Evolutionary conservation across 2,888 invertebrate genomes (phyloP), one percentile per base, ranked within the genome.

Genomic region (Spilosoma lubricipeda): DNA sequence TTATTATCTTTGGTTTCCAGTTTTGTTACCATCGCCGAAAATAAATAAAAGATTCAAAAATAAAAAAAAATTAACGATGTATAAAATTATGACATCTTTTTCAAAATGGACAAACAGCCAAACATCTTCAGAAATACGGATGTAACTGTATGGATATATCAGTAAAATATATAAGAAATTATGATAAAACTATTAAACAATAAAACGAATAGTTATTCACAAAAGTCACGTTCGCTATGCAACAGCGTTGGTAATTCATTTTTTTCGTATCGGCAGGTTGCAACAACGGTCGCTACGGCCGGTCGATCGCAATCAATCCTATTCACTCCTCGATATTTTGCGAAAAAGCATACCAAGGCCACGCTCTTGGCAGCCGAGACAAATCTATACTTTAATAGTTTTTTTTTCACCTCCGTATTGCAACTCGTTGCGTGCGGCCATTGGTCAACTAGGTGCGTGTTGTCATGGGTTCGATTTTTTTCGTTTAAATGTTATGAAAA

Each of bases 281-380:
- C 86, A 77, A 79, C 88, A 85, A 81, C 76, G 77, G 75, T 82
- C 83, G 89, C 88, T 86, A 88, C 91, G 91, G 93, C 91, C 90
- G 90, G 87, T 85, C 92, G 91, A 82, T 88, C 84, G 91, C 92
- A 92, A 92, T 90, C 76, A 84, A 86, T 87, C 89, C 82, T 88
- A 90, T 88, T 82, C 82, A 86, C 79, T 82, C 80, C 80, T 77
- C 74, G 80, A 76, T 77, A 83, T 83, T 93, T 93, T 90, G 92
- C 93, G 93, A 84, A 93, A 93, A 94, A 89, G 85, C 77, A 83
- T 83, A 78, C 85, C 93, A 94, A 94, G 95, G 95, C 90, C 92
- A 82, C 85, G 88, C 85, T 88, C 89, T 91, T 90, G 90, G 89
- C 85, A 87, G 90, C 90, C 93, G 94, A 92, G 90, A 93, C 95